These are phyloP conservation scores for Antechinus stuartii DNA, from an alignment of 2,113 vertebrate species.

Conservation along the genomic window DNA sequence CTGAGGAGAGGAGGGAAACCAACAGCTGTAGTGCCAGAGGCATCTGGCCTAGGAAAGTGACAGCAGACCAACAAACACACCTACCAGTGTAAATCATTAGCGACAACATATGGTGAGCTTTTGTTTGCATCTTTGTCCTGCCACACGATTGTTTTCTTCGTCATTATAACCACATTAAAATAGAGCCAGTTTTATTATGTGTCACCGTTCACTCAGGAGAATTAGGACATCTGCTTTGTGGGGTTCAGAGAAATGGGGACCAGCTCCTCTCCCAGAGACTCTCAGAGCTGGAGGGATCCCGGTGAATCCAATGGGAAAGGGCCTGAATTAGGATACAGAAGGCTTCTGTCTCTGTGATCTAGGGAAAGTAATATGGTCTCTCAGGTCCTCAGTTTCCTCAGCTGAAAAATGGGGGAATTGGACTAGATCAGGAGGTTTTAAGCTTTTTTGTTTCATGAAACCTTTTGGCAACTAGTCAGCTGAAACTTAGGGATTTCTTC, in stretches of 20 bases:
- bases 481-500: not conserved
- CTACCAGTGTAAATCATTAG: conserved; percentile 52
- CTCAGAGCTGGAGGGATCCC: not conserved
- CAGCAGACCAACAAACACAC: conserved; percentile 32
- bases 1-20: not conserved
- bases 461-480: not conserved
- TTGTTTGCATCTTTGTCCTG: conserved; percentile 51
- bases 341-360: not conserved
- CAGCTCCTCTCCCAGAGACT: not conserved
- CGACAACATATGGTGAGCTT: conserved; percentile 68
- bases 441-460: not conserved
- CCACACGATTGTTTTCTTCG: conserved; percentile 59
- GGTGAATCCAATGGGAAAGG: not conserved
- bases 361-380: not conserved
- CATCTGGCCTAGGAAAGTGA: conserved; percentile 52
- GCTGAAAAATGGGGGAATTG: not conserved
- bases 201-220: conserved; percentile 18
- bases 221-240: not conserved
- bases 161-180: conserved; percentile 66
- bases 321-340: not conserved
- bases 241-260: conserved; percentile 41
- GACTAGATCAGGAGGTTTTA: not conserved
- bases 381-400: not conserved
- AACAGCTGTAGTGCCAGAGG: conserved; percentile 70
- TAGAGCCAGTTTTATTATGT: conserved; percentile 47